Base-by-base conservation (phyloP, 2,113 vertebrate genomes). In the Eudyptes chrysolophus region DNA sequence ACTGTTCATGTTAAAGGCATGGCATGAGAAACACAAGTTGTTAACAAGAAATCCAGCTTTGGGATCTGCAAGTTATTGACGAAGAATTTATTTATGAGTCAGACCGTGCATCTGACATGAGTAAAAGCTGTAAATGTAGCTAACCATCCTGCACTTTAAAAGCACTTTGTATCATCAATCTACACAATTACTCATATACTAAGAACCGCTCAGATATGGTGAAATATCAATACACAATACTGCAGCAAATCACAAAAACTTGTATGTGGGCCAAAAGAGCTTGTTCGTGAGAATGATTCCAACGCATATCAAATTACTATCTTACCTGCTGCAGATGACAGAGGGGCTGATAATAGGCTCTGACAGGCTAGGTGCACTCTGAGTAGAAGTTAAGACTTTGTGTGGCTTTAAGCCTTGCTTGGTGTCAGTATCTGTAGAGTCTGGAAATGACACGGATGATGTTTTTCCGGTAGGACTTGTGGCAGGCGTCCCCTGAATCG, bases 301-400 rank as follows among this genome's bases (percentile, higher is more conserved):
- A 76, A 34, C 0, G 3, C 25, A 19, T 11, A 9, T 22, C 34
- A 51, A 38, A 86, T 30, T 30, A 61, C 27, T 26, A 11, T 49
- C 91, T 98, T 98, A 99, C 99, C 99, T 99, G 98, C 98, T 98
- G 84, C 99, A 99, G 90, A 99, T 96, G 38, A 98, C 85, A 48
- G 98, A 87, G 10, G 98, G 80, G n/a, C 82, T 96, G 96, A 97
- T 98, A 57, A 98, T 95, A 54, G 98, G 98, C 66, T 98, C 98
- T 75, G 98, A 98, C 68, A 99, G 97, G 94, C 96, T 98, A 2
- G 99, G 99, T 46, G 99, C 99, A 24, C 99, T 99, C 97, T 99
- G 99, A 90, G 99, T 99, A 90, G 98, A 98, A 68, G 98, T 98
- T 97, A 99, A 98, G 94, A 98, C 96, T 98, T 98, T 98, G 96